Conservation (phyloP, 2,888 invertebrate species). For the Platynereis dumerilii region DNA sequence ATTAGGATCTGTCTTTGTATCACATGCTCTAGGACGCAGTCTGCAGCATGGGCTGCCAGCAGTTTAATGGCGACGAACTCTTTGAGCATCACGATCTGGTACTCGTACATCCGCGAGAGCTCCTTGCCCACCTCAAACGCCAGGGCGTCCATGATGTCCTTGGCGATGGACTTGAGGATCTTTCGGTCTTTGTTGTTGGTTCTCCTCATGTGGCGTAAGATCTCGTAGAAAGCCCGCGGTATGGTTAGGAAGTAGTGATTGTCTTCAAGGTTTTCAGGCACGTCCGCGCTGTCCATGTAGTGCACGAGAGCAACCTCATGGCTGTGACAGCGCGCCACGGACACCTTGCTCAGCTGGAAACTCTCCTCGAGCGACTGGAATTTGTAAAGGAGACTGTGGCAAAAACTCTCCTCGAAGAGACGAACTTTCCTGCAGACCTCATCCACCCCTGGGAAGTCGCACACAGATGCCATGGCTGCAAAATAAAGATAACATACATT, state of each 20-base stretch:
- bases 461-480: slow-evolving; percentile 13
- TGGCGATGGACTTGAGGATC: slow-evolving; percentile 28
- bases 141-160: slow-evolving; percentile 32
- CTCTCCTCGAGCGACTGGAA: slow-evolving; percentile 30
- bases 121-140: slow-evolving; percentile 34
- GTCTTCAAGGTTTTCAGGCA: slow-evolving; percentile 26
- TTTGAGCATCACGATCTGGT: slow-evolving; percentile 34
- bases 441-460: slow-evolving; percentile 29
- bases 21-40: slow-evolving; percentile 35
- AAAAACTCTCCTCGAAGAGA: slow-evolving; percentile 35
- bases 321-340: slow-evolving; percentile 15
- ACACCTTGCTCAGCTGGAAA: slow-evolving; percentile 26
- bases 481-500: slow-evolving; percentile 5
- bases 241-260: slow-evolving; percentile 26
- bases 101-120: slow-evolving; percentile 37
- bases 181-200: slow-evolving; percentile 17
- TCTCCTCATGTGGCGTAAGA: slow-evolving; percentile 27
- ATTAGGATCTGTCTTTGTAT: slow-evolving; percentile 28
- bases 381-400: slow-evolving; percentile 24
- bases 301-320: slow-evolving; percentile 29
- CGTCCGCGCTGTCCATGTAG: slow-evolving; percentile 25
- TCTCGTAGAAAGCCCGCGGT: slow-evolving; percentile 24
- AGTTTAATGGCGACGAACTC: slow-evolving; percentile 32
- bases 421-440: slow-evolving; percentile 29
- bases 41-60: slow-evolving; percentile 35